Base-by-base conservation (phyloP, 1,140 invertebrate species). In the Brachionus rubens region DNA sequence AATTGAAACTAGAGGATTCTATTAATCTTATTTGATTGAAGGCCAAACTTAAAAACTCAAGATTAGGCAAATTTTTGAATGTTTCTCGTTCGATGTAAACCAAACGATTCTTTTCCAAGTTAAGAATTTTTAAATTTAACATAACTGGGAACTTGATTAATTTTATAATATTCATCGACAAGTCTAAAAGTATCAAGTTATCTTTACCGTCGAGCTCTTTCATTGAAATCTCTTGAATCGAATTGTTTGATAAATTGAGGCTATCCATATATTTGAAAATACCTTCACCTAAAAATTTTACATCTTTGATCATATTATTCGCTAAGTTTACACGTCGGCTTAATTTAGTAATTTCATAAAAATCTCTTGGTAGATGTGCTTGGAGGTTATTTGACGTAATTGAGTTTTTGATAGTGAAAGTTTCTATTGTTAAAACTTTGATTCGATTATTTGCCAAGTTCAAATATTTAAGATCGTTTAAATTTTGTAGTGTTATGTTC, bases 401-500 rank as follows among this genome's bases (percentile, higher is more conserved):
- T n/a, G n/a, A n/a, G n/a, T n/a, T n/a, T n/a, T n/a, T n/a, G n/a
- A 62, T 36, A 10, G 28, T 62, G 28, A 62, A 62, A 62, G 33
- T 36, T 41, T 4, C 43, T 19, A 12, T 43, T 1, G 41, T 19
- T 41, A 33, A 59, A 33, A 59, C 30, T 59, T 33, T 36, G 54
- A 59, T 59, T 40, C 33, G 36, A 59, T 59, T 59, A 36, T 59
- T 59, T n/a, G 54, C 33, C 16, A 59, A 59, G 9, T 59, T 30
- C 1, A 59, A 59, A 59, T 36, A 36, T 33, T 36, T 59, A 41
- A 59, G 33, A 5, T 36, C 9, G 33, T 36, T 5, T 36, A 36
- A 36, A 9, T 36, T 5, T 41, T 4, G 41, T 19, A 12, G 21
- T 1, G 41, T 19, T 41, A 33, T 33, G 16, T 33, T 33, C 36